Evolutionary conservation across 2,797 vertebrate species (phyloP).

Genomic region (Urosaurus nigricauda): DNA sequence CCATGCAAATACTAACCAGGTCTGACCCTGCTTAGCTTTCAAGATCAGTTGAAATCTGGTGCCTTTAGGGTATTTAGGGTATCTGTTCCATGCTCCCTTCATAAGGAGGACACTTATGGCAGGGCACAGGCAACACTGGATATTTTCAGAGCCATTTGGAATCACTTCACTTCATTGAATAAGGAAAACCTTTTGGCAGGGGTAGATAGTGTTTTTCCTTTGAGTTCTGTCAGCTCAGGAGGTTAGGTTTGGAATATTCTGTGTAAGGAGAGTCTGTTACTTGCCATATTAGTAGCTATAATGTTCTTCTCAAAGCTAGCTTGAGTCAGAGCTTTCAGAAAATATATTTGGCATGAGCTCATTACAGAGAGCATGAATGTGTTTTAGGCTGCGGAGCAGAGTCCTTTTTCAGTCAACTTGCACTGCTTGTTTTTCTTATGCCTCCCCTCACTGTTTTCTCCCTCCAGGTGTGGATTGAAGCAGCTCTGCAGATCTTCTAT

Average conservation of each 20-base stretch:
- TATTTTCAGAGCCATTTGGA: background rate
- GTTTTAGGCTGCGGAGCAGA: background rate
- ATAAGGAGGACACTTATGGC: background rate
- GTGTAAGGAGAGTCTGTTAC: background rate
- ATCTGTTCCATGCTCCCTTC: background rate
- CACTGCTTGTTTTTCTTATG: constrained; percentile 10
- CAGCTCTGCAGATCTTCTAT: constrained; percentile 86
- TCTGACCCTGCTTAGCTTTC: no score
- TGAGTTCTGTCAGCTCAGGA: background rate
- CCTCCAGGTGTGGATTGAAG: constrained; percentile 85
- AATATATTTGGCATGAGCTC: background rate
- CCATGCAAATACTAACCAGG: no score
- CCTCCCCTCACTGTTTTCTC: background rate
- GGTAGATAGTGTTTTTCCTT: background rate
- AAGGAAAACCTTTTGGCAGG: no score
- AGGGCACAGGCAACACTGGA: background rate
- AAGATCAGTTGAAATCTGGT: no score
- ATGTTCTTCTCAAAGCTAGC: background rate
- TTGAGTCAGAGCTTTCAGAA: background rate
- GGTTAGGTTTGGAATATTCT: background rate
- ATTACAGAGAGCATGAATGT: background rate
- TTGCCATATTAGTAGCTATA: background rate
- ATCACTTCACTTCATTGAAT: background rate
- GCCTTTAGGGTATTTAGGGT: background rate
- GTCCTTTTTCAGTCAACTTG: background rate